Evolutionary conservation across 2,888 invertebrate species (phyloP).

Genomic region (Rhamnusium bicolor): DNA sequence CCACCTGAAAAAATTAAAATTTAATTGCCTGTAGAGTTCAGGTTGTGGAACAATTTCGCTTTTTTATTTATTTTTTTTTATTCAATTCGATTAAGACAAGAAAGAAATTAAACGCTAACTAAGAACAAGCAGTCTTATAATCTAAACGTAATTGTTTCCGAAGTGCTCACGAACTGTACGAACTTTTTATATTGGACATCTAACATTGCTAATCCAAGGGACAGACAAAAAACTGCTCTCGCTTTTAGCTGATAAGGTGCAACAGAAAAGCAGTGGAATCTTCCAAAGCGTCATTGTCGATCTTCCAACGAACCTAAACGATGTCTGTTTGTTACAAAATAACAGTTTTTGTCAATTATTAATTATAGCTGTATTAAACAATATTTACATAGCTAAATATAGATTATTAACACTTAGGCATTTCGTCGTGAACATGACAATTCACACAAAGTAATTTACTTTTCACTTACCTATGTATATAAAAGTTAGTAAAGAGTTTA

Average conservation of each 20-base stretch:
- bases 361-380: constrained; percentile 17
- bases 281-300: constrained; percentile 22
- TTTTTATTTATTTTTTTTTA: too few species aligned
- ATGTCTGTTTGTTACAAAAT: constrained; percentile 25
- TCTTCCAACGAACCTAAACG: constrained; percentile 16
- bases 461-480: too few species aligned
- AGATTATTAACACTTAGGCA: constrained; percentile 19
- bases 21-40: too few species aligned
- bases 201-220: not conserved
- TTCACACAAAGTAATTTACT: constrained; percentile 4
- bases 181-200: not conserved
- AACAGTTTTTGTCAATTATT: constrained; percentile 23
- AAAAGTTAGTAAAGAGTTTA: not conserved
- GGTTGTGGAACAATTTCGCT: too few species aligned
- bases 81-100: too few species aligned
- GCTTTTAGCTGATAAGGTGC: not conserved
- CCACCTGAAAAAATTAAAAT: too few species aligned
- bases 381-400: constrained; percentile 23
- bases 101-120: too few species aligned
- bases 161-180: too few species aligned
- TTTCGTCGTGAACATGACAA: not conserved
- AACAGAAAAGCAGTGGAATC: constrained; percentile 4
- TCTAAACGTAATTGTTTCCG: too few species aligned
- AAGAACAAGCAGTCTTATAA: too few species aligned
- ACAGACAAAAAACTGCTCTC: not conserved